Evolutionary conservation across 1,140 invertebrate species (phyloP), one percentile per base, ranked within the genome.

Genomic region (Zaprionus davidi): DNA sequence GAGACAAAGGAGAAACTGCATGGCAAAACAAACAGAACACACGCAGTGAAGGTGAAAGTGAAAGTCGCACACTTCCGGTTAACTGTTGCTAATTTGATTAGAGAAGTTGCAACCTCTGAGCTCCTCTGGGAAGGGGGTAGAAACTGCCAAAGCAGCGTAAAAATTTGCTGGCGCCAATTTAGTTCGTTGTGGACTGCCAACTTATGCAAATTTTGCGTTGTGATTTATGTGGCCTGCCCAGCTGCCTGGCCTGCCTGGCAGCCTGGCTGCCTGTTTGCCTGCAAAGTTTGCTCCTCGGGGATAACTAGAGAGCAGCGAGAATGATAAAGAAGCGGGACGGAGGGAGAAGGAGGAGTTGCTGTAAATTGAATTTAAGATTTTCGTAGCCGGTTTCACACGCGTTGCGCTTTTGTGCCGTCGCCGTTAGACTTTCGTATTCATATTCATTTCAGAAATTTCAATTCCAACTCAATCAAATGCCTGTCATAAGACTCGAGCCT

Each of bases 41-140:
- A 58, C 12, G 46, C 46, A 38, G 56, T 0, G 57, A 17, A n/a
- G 12, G 28, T 26, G 62, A 57, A 57, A 55, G 74, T 68, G 59
- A 72, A 73, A 70, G 74, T 72, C 69, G 56, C 11, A 73, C 83
- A 87, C 84, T 83, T 87, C 83, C 83, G 81, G 71, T 81, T 81
- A 88, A 81, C 85, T 81, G 85, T 88, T 84, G 78, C 84, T 88
- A 88, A 88, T 88, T 88, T 88, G 84, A 88, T 88, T 88, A 88
- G 84, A 87, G 85, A 88, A 64, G 49, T 53, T 69, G 41, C 26
- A 63, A 22, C 36, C 46, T 2, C n/a, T 36, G 46, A 41, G 9
- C 58, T 72, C 22, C 38, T 46, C 41, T 17, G 41, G 41, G 41
- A 46, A n/a, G 36, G 26, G 12, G n/a, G 24, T 36, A 28, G 11